Evolutionary conservation across 2,888 invertebrate species (phyloP).

Genomic region (Thelaira solivaga): DNA sequence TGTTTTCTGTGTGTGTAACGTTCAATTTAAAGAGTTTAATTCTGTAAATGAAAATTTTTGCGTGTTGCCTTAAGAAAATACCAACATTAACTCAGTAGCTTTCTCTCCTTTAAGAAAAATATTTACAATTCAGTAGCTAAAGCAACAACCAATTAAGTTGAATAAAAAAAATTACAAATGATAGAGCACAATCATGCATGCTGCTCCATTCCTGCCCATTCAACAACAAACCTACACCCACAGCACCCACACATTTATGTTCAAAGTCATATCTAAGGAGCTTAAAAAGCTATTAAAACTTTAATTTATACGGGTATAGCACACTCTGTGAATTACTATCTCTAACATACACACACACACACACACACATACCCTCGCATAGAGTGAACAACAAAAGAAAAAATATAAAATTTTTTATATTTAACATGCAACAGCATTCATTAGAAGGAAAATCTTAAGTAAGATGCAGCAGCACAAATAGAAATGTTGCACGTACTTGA

Average conservation of each 20-base stretch:
- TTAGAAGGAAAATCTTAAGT: not conserved
- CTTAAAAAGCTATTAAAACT: conserved; percentile 47
- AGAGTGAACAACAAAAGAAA: not conserved
- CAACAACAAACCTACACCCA: not conserved
- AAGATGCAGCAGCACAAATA: not conserved
- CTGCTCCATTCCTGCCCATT: not conserved
- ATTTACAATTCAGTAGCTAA: not conserved
- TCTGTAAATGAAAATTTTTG: too few relatives aligned
- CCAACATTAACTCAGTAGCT: too few relatives aligned
- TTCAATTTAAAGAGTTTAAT: too few relatives aligned
- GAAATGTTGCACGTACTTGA: conserved; percentile 23
- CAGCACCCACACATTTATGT: not conserved
- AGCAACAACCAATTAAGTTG: conserved; percentile 4
- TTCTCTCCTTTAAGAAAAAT: too few relatives aligned
- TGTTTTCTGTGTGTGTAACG: too few relatives aligned
- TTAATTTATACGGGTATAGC: conserved; percentile 26
- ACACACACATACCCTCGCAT: not conserved
- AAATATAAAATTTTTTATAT: too few relatives aligned
- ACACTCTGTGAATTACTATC: not conserved
- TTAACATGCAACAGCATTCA: not conserved
- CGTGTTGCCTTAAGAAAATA: too few relatives aligned
- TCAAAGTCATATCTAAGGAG: conserved; percentile 15
- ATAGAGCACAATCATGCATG: too few relatives aligned
- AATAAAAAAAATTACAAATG: too few relatives aligned
- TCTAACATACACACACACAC: not conserved